Percentiles rank a stretch among this genome's conserved stretches.
These are phyloP conservation scores for Thryonomys swinderianus DNA, from an alignment of 2,113 vertebrate species.

Conservation along the genomic window DNA sequence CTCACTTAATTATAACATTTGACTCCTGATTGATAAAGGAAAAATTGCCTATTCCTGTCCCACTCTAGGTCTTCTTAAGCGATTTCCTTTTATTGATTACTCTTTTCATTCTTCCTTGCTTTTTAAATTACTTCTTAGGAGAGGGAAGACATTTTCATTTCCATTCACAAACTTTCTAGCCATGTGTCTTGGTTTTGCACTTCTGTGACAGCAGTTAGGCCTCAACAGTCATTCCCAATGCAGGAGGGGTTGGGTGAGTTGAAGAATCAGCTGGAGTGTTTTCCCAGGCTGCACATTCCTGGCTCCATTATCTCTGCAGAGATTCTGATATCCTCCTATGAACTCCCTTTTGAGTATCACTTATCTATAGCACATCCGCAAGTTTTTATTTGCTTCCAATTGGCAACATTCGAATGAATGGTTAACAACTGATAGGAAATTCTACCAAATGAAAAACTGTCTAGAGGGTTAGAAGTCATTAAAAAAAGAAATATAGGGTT, in stretches of 20 bases:
- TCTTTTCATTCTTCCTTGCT: not conserved
- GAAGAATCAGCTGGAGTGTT: not conserved
- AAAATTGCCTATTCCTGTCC: not conserved
- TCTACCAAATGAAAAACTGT: slow-evolving; percentile 43
- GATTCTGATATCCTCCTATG: slow-evolving; percentile 49
- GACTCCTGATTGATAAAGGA: not conserved
- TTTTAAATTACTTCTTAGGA: not conserved
- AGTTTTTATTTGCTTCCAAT: slow-evolving; percentile 69
- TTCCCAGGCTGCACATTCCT: slow-evolving; percentile 69
- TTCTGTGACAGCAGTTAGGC: slow-evolving; percentile 25
- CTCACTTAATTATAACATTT: not conserved
- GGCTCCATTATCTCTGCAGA: slow-evolving; percentile 60
- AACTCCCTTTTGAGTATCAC: slow-evolving; percentile 67
- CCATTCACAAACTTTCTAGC: not conserved
- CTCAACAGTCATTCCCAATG: slow-evolving; percentile 45
- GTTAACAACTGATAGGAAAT: slow-evolving; percentile 52
- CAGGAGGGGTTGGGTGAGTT: slow-evolving; percentile 11
- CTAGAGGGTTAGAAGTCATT: not conserved
- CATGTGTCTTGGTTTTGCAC: not conserved
- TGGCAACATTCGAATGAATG: slow-evolving; percentile 68
- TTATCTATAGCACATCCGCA: slow-evolving; percentile 75
- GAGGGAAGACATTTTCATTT: not conserved
- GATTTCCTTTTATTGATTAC: not conserved
- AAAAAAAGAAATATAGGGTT: slow-evolving; percentile 3
- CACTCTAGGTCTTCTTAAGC: not conserved